Evolutionary conservation across 2,888 invertebrate species (phyloP).

Genomic region (Gari tellinella): DNA sequence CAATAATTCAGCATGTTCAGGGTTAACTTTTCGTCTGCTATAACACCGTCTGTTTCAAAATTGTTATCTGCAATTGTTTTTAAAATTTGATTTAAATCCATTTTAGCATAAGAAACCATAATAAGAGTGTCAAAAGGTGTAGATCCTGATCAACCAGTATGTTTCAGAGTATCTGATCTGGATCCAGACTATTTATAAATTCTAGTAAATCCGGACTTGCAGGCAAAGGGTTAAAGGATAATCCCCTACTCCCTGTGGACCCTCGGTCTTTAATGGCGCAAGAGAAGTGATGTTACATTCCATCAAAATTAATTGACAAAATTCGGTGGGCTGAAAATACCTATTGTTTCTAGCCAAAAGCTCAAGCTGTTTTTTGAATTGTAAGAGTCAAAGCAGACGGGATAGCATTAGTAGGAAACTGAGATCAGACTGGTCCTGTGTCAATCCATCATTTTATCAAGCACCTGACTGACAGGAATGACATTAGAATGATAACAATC

Average conservation of each 20-base stretch:
- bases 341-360: conserved; percentile 17
- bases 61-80: no score
- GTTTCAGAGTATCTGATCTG: no score
- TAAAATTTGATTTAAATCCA: no score
- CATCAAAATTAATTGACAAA: conserved; percentile 10
- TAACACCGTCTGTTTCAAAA: no score
- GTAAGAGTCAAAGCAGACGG: conserved; percentile 15
- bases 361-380: conserved; percentile 28
- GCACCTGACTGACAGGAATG: conserved; percentile 51
- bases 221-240: no score
- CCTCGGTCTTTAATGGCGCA: conserved; percentile 19
- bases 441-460: conserved; percentile 55
- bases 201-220: conserved; percentile 2
- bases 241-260: conserved; percentile 2
- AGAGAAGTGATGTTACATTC: conserved; percentile 13
- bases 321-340: neutral
- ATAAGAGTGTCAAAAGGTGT: no score
- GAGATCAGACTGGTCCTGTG: conserved; percentile 32
- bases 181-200: no score
- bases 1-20: no score
- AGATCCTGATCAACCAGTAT: no score
- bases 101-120: no score
- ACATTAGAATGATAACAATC: conserved; percentile 19
- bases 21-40: no score
- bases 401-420: conserved; percentile 23